Base-by-base conservation (phyloP, 1,140 invertebrate genomes). In the Ericerus pela region DNA sequence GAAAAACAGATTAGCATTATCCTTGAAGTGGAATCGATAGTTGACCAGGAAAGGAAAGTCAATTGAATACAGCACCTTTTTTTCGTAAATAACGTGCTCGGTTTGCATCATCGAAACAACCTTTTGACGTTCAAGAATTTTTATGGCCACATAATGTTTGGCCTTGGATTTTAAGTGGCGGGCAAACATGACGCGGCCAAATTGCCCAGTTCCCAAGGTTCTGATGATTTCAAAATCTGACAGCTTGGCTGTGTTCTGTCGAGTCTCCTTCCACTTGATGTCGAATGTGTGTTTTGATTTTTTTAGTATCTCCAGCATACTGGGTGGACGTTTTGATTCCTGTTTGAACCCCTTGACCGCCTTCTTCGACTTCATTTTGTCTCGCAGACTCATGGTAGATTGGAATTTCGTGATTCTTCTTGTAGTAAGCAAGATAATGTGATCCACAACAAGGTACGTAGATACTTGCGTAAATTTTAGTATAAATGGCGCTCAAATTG, bases 101-200 rank as follows among this genome's bases (percentile, higher is more conserved):
- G 94, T 88, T 66, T 96, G 92, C 63, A 90, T 85, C 56, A 91
- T 90, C 52, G 90, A 85, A 5, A 93, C 84, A 69, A 96, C 89
- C 61, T 93, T 88, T 38, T 84, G 78, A 69, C 96, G 96, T 68
- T 92, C 92, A 36, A 96, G 73, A 62, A 84, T 87, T 71, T 96
- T 96, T 43, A 96, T 70, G 0, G 92, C 92, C 68, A 88, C 93
- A 0, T 81, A 80, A 37, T 78, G 67, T 41, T 76, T 79, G 51
- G 74, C 79, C 38, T 79, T 75, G 26, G 68, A 73, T 63, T 76
- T 71, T 60, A 69, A 67, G 66, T 62, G 75, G 16, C 54, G 55
- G 1, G 91, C 88, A 31, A 96, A 72, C 63, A 93, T 87, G 0
- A 96, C 93, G 3, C 89, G 75, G 0, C 93, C 93, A 64, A 96